These are phyloP conservation scores for Lordiphosa clarofinis DNA, from an alignment of 1,140 invertebrate genomes.

Conservation along the genomic window DNA sequence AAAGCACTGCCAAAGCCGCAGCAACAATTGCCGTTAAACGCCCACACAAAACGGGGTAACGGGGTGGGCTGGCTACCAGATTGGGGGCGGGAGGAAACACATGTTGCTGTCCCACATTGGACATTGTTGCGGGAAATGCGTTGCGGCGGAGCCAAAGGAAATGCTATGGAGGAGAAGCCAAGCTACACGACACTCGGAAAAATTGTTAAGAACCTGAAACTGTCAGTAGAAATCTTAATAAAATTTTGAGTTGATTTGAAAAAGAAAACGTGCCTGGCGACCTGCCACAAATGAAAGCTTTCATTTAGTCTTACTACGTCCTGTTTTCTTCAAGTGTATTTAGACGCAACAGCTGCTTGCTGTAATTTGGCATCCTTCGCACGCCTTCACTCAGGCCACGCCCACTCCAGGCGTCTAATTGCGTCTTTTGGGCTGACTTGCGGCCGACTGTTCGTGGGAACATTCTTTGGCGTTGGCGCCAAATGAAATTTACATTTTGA, in stretches of 20 bases:
- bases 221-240: too few relatives aligned
- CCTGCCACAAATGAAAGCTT: too few relatives aligned
- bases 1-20: slow-evolving; percentile 11
- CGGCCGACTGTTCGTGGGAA: slow-evolving; percentile 15
- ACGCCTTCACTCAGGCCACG: slow-evolving; percentile 13
- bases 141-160: slow-evolving; percentile 13
- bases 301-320: too few relatives aligned
- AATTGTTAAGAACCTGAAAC: neutral
- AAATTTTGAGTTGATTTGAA: too few relatives aligned
- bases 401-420: slow-evolving; percentile 48
- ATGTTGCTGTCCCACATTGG: slow-evolving; percentile 37
- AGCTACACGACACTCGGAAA: too few relatives aligned
- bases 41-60: neutral
- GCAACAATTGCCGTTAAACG: slow-evolving; percentile 43
- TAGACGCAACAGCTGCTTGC: slow-evolving; percentile 53
- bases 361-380: slow-evolving; percentile 47
- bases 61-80: neutral
- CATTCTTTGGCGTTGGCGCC: slow-evolving; percentile 21
- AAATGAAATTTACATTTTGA: slow-evolving; percentile 76
- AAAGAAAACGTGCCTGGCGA: too few relatives aligned
- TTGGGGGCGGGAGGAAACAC: slow-evolving; percentile 16
- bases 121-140: slow-evolving; percentile 10
- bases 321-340: slow-evolving; percentile 23
- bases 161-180: slow-evolving; percentile 10
- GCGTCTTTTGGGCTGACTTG: slow-evolving; percentile 46